These are phyloP conservation scores for Andrena fulva DNA, from an alignment of 2,888 invertebrate species.

Conservation along the genomic window DNA sequence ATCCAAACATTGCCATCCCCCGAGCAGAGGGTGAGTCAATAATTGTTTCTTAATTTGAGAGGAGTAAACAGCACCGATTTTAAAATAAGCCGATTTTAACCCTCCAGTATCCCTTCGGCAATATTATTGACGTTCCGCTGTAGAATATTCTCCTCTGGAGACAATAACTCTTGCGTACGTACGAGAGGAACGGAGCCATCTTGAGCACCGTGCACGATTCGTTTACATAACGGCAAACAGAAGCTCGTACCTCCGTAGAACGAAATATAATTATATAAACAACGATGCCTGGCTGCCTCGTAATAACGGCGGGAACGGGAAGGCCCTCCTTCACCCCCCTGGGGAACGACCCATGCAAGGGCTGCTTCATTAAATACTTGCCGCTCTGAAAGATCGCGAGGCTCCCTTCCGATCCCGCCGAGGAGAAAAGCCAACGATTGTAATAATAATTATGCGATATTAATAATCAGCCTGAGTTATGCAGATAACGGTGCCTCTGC, in stretches of 20 bases:
- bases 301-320: constrained; percentile 70
- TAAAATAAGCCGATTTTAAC: too few relatives aligned
- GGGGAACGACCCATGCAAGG: constrained; percentile 71
- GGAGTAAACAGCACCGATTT: too few relatives aligned
- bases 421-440: constrained; percentile 65
- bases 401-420: constrained; percentile 42
- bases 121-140: neutral
- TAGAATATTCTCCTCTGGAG: neutral
- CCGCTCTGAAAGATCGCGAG: constrained; percentile 56
- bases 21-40: too few relatives aligned
- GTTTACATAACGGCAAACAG: constrained; percentile 56
- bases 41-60: too few relatives aligned
- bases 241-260: constrained; percentile 56
- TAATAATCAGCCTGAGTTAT: constrained; percentile 66
- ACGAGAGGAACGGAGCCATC: constrained; percentile 21
- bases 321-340: constrained; percentile 48
- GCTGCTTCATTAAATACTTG: constrained; percentile 74
- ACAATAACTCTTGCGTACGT: neutral
- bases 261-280: constrained; percentile 75
- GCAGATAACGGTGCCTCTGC: constrained; percentile 43
- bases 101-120: neutral
- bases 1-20: too few relatives aligned
- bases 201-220: constrained; percentile 9
- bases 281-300: constrained; percentile 67
- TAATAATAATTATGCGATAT: constrained; percentile 72